Evolutionary conservation across 2,113 vertebrate species (phyloP).

Genomic region (Ictalurus punctatus): DNA sequence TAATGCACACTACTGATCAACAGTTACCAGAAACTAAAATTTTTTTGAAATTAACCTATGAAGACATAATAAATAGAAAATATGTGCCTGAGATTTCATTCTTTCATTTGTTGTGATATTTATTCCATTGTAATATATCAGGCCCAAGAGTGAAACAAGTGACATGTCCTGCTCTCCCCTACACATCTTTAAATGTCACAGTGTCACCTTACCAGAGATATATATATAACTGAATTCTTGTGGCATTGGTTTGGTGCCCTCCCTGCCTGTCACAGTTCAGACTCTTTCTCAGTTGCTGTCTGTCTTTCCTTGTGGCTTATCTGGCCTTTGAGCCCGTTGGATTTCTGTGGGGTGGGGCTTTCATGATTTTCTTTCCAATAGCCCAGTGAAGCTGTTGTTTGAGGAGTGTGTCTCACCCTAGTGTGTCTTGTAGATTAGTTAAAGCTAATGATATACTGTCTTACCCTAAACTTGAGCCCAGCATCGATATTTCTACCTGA

Average conservation of each 20-base stretch:
- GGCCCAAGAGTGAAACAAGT: not conserved
- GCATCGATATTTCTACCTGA: not conserved
- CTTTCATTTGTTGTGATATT: not conserved
- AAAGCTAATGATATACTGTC: constrained; percentile 55
- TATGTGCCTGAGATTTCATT: not conserved
- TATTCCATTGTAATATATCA: not conserved
- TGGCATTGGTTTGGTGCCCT: constrained; percentile 22
- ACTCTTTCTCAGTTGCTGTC: constrained; percentile 37
- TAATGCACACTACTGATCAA: no score
- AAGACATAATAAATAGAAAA: not conserved
- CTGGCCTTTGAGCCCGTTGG: constrained; percentile 41
- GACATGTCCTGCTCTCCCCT: not conserved
- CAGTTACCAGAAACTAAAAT: no score
- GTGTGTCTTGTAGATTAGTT: constrained; percentile 6
- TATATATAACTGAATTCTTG: constrained; percentile 49
- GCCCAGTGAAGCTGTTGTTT: constrained; percentile 63
- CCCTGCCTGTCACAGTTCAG: constrained; percentile 28
- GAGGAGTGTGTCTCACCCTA: constrained; percentile 36
- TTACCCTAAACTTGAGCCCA: constrained; percentile 22
- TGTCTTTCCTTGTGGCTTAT: constrained; percentile 40
- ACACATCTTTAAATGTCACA: constrained; percentile 10
- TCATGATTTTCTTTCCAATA: constrained; percentile 65
- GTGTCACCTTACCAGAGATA: constrained; percentile 7
- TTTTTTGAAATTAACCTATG: not conserved
- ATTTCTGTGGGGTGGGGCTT: constrained; percentile 68